phyloP scores from a whole-genome alignment of 2,113 vertebrate species.

The Propithecus coquereli region DNA sequence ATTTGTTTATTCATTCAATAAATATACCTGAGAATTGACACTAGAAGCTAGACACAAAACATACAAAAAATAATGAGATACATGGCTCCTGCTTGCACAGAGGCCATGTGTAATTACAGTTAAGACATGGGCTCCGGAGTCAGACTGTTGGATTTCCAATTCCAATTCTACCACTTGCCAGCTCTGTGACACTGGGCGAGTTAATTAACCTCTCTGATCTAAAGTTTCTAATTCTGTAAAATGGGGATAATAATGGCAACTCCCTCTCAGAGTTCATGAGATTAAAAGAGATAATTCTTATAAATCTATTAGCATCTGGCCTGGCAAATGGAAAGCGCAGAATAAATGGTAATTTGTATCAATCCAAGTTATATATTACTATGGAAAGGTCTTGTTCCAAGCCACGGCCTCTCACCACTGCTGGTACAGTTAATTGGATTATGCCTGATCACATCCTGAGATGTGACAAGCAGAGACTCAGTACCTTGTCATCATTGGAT shows the following conservation, averaged over 20 bases:
- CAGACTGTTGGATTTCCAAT: neutral
- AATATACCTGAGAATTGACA: neutral
- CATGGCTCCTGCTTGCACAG: neutral
- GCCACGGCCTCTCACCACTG: neutral
- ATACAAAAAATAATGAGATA: neutral
- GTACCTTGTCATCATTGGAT: constrained; percentile 42
- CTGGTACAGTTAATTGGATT: neutral
- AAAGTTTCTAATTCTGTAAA: neutral
- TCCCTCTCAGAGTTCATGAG: constrained; percentile 32
- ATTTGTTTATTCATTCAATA: neutral
- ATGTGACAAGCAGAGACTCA: neutral
- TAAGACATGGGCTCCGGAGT: neutral
- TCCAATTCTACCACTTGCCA: neutral
- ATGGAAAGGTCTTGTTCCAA: neutral
- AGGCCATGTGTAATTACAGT: neutral
- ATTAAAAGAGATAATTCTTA: constrained; percentile 32
- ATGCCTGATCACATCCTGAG: neutral
- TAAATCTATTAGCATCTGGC: constrained; percentile 35
- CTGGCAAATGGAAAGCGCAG: neutral
- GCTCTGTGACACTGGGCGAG: neutral
- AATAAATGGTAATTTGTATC: neutral
- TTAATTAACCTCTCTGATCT: constrained; percentile 28
- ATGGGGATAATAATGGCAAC: neutral
- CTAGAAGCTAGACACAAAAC: neutral
- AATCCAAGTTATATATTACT: constrained; percentile 3